These are phyloP conservation scores for Tetragnatha versicolor DNA, from an alignment of 1,140 invertebrate species.

Conservation along the genomic window DNA sequence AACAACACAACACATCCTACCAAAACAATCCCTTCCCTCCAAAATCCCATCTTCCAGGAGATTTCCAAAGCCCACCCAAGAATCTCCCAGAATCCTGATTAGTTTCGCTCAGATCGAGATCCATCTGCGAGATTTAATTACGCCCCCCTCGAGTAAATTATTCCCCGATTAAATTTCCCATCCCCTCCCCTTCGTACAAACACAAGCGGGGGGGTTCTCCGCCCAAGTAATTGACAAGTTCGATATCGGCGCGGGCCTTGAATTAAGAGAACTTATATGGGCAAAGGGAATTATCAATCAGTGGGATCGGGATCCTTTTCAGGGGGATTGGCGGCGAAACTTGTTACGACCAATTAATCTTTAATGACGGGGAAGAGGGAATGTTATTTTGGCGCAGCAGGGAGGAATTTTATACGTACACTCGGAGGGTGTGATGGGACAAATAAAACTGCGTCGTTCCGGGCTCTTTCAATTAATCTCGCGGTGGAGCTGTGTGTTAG, in stretches of 20 bases:
- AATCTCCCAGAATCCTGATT: background rate
- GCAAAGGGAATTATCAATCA: slow-evolving; percentile 1
- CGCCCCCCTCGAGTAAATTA: background rate
- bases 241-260: no score
- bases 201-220: background rate
- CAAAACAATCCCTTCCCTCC: no score
- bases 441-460: no score
- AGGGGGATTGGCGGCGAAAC: background rate
- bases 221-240: background rate
- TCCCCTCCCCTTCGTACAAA: background rate
- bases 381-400: background rate
- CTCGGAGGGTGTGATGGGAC: no score
- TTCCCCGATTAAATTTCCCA: slow-evolving; percentile 4
- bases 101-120: background rate
- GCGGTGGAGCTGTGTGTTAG: no score
- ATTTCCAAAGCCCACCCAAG: background rate
- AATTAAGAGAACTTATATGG: background rate
- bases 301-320: background rate
- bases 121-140: background rate
- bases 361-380: background rate
- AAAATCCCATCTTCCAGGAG: background rate
- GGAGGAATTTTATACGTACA: no score
- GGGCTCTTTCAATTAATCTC: no score
- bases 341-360: background rate
- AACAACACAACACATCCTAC: no score